A percentile compares a stretch with the other conserved stretches of the same genome.
Conservation (phyloP, 2,888 invertebrate genomes). For the Pseudococcus jackbeardsleyi region DNA sequence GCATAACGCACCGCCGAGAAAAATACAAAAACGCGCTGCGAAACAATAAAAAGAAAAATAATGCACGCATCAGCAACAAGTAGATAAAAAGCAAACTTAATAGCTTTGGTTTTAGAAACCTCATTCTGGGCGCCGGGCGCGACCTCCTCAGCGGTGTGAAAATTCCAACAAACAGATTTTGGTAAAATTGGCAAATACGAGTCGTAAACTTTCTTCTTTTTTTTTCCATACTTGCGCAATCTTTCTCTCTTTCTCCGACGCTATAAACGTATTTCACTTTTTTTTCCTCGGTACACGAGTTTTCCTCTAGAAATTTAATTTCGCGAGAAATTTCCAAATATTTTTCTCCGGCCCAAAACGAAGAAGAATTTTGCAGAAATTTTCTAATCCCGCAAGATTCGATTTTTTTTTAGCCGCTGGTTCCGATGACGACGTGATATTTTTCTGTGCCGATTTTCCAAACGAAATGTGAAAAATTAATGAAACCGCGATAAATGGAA, state of each 20-base stretch:
- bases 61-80: slow-evolving; percentile 41
- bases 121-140: not conserved
- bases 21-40: not conserved
- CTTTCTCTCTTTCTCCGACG: not conserved
- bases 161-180: slow-evolving; percentile 23
- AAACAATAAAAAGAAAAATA: slow-evolving; percentile 44
- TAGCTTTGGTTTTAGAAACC: slow-evolving; percentile 27
- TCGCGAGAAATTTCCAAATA: not conserved
- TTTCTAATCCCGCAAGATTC: not conserved
- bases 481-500: not conserved
- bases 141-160: slow-evolving; percentile 19
- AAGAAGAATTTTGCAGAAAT: not conserved
- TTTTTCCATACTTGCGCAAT: not conserved
- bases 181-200: slow-evolving; percentile 15
- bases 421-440: not conserved
- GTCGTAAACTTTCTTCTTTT: not conserved
- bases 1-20: not conserved
- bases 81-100: slow-evolving; percentile 36
- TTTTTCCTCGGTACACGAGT: not conserved
- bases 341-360: not conserved
- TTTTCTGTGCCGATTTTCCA: not conserved
- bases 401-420: not conserved
- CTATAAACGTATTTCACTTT: not conserved
- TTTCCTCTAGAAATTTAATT: not conserved
- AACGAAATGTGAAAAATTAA: slow-evolving; percentile 1